Evolutionary conservation across 2,113 vertebrate species (phyloP).

Genomic region (Leucopternis melanops): DNA sequence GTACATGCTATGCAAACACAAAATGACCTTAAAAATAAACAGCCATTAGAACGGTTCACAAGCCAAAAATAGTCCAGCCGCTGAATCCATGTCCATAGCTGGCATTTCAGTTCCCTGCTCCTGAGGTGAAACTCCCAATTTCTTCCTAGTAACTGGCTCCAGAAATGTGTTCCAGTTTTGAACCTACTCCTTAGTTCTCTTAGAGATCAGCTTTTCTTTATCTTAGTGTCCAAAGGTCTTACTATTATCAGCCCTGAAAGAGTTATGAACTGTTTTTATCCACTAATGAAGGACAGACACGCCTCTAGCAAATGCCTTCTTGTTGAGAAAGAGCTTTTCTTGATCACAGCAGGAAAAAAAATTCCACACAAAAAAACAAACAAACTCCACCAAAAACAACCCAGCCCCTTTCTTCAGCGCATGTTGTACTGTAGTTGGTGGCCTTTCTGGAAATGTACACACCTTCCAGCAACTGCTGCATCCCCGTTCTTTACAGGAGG

Average conservation of each 20-base stretch:
- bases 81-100: background rate
- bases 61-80: constrained; percentile 33
- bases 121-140: background rate
- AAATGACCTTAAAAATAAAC: constrained; percentile 45
- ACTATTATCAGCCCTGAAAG: background rate
- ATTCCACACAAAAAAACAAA: background rate
- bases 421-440: background rate
- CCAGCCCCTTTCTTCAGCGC: background rate
- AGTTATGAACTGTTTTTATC: background rate
- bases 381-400: background rate
- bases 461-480: background rate
- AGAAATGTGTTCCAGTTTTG: background rate
- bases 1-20: constrained; percentile 26
- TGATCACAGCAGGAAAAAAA: background rate
- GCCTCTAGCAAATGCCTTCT: background rate
- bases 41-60: background rate
- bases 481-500: background rate
- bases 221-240: background rate
- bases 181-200: background rate
- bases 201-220: background rate
- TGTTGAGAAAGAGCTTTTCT: constrained; percentile 15
- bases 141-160: background rate
- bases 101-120: background rate
- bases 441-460: background rate
- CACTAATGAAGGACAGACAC: background rate